Evolutionary conservation across 2,888 invertebrate genomes (phyloP), one percentile per base, ranked within the genome.

Genomic region (Germaria angustata): DNA sequence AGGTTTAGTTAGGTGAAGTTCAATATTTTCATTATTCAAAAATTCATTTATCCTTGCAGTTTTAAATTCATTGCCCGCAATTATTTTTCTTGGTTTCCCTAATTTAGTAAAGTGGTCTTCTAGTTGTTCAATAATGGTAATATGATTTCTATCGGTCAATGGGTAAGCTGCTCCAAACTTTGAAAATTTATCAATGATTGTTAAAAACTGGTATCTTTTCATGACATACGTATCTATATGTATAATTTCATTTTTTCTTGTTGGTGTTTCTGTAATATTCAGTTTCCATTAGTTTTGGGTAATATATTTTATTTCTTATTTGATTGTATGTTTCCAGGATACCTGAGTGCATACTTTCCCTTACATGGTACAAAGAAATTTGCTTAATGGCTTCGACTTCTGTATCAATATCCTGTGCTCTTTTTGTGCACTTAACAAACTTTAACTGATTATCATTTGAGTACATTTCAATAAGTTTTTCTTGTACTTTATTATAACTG

Each of bases 21-120:
- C 63, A 17, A 82, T 80, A 11, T 68, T 49, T 53, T 84, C 79
- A 8, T 82, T 75, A 41, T 65, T 69, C 41, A 80, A 28, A 51
- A 73, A 84, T 66, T 82, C 72, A 28, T 76, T 84, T 55, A 82
- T 76, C 46, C 68, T 72, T 61, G 46, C 32, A n/a, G 77, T 51
- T 49, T 84, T 84, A 49, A 84, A 84, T 81, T 85, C 84, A 66
- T 85, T 85, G 22, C 80, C 80, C 39, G 83, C 80, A n/a, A 61
- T 32, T 59, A 80, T 80, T 72, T 81, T 69, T 22, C n/a, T n/a
- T 39, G 57, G 80, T 68, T 81, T 81, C 9, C 80, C 80, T 15
- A 85, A 28, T 80, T 69, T 82, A 13, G 81, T 28, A 5, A 84
- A 46, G 22, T 83, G 80, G 1, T 76, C 66, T 20, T 78, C 71